These are phyloP conservation scores for Halocaridina rubra DNA, from an alignment of 2,888 invertebrate genomes.

Conservation along the genomic window DNA sequence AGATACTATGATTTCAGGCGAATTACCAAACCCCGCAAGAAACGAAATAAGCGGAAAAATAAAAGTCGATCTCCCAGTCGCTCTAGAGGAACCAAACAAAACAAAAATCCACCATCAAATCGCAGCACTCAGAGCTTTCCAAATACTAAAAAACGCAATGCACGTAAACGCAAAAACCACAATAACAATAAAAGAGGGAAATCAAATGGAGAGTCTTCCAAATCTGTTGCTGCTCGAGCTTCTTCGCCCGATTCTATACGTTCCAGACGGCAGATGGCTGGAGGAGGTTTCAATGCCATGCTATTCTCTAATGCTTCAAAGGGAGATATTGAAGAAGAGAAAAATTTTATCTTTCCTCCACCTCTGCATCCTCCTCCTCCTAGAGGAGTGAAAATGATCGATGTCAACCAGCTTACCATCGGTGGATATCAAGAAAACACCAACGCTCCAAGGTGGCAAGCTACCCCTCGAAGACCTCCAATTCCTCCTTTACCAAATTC, in stretches of 20 bases:
- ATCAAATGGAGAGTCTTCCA: no score
- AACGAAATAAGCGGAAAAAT: background rate
- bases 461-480: slow-evolving; percentile 13
- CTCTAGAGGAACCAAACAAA: background rate
- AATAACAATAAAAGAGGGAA: background rate
- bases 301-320: background rate
- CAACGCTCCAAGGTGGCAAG: slow-evolving; percentile 30
- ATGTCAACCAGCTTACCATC: slow-evolving; percentile 78
- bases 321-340: background rate
- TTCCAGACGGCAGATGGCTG: slow-evolving; percentile 15
- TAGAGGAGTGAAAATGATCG: slow-evolving; percentile 79
- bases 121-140: background rate
- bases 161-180: background rate
- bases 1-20: slow-evolving; percentile 47
- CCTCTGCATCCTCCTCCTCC: slow-evolving; percentile 64
- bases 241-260: background rate
- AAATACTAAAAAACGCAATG: background rate
- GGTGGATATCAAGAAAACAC: slow-evolving; percentile 69
- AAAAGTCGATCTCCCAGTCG: slow-evolving; percentile 34
- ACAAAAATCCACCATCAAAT: background rate
- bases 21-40: slow-evolving; percentile 24
- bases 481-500: background rate
- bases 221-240: background rate
- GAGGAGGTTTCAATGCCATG: slow-evolving; percentile 37
- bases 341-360: no score